These are phyloP conservation scores for Tipula helvola DNA, from an alignment of 2,888 invertebrate genomes.

Conservation along the genomic window DNA sequence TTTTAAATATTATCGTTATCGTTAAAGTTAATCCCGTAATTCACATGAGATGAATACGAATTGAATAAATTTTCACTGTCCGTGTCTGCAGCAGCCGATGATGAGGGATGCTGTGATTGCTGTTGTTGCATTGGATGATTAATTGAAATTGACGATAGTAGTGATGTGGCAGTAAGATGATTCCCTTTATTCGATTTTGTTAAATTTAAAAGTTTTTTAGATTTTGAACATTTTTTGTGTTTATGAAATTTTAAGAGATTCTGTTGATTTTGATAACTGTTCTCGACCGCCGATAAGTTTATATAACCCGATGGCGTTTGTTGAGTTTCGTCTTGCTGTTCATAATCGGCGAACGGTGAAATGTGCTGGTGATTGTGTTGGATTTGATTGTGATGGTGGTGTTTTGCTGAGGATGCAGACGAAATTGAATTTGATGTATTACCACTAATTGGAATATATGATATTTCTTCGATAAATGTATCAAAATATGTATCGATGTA, in stretches of 20 bases:
- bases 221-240: not conserved
- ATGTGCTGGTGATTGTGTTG: not conserved
- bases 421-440: not conserved
- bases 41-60: not conserved
- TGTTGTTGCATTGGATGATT: not conserved
- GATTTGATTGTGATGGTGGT: not conserved
- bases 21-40: not conserved
- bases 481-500: not conserved
- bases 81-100: not conserved
- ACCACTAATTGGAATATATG: conserved; percentile 7
- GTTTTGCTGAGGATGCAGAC: not conserved
- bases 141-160: not conserved
- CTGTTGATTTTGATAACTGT: conserved; percentile 5
- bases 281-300: not conserved
- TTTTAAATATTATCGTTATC: not conserved
- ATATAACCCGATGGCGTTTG: not conserved
- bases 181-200: not conserved
- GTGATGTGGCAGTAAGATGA: not conserved
- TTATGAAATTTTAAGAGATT: not conserved
- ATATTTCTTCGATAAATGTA: conserved; percentile 7
- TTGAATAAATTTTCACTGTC: not conserved
- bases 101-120: not conserved
- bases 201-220: not conserved
- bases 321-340: not conserved
- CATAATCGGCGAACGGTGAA: not conserved